Conservation (phyloP, 2,888 invertebrate species). For the Cybosia mesomella region DNA sequence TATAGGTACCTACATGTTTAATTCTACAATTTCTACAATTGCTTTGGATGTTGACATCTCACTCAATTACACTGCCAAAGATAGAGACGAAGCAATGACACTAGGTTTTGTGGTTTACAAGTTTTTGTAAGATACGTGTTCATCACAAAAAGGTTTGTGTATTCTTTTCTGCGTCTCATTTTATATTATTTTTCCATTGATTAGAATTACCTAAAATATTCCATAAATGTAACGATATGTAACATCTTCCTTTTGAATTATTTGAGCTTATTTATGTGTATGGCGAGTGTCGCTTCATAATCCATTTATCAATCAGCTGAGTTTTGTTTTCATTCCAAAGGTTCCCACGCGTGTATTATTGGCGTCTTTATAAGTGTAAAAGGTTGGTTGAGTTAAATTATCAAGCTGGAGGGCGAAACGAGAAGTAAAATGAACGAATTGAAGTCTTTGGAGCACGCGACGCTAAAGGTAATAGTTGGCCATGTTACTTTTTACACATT, state of each 20-base stretch:
- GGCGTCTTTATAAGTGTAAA: constrained; percentile 19
- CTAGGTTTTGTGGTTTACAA: constrained; percentile 15
- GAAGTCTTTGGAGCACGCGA: constrained; percentile 97
- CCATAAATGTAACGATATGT: not conserved
- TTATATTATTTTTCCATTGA: constrained; percentile 14
- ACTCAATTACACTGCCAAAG: constrained; percentile 20
- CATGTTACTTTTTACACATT: constrained; percentile 36
- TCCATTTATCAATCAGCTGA: constrained; percentile 76
- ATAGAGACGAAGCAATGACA: constrained; percentile 41
- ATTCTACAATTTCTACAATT: too few relatives aligned
- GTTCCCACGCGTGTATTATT: constrained; percentile 36
- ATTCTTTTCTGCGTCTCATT: constrained; percentile 14
- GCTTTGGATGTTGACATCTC: constrained; percentile 26
- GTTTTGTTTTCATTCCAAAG: constrained; percentile 80
- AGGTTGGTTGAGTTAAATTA: constrained; percentile 31
- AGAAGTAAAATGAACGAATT: constrained; percentile 93
- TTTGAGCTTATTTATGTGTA: constrained; percentile 42
- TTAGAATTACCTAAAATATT: constrained; percentile 13
- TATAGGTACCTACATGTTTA: too few relatives aligned
- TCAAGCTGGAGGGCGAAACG: constrained; percentile 29
- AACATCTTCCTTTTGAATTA: constrained; percentile 12
- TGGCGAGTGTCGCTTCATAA: constrained; percentile 32
- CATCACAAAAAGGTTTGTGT: constrained; percentile 39
- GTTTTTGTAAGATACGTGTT: constrained; percentile 38
- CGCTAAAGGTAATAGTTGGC: constrained; percentile 91